Percentiles rank a stretch among this genome's conserved stretches.
phyloP scores from a whole-genome alignment of 1,140 invertebrate genomes.

The Antheraea pernyi region DNA sequence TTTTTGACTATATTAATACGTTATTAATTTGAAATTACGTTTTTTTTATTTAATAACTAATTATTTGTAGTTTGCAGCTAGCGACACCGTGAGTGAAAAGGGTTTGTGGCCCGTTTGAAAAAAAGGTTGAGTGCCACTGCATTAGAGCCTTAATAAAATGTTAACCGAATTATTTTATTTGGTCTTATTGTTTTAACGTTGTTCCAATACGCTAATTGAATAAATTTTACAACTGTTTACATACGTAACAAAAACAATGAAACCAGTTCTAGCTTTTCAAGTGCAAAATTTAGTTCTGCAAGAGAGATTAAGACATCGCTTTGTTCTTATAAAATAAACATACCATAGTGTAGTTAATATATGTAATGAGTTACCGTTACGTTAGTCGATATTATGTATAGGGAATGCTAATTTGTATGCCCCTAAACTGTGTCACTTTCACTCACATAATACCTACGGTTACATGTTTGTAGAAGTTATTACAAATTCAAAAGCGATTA shows the following conservation, averaged over 20 bases:
- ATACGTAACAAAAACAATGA: not conserved
- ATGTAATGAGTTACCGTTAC: slow-evolving; percentile 29
- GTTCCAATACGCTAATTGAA: too few species aligned
- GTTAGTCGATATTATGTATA: slow-evolving; percentile 26
- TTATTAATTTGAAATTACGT: too few species aligned
- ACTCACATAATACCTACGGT: slow-evolving; percentile 9
- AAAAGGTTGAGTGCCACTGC: too few species aligned
- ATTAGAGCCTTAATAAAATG: too few species aligned
- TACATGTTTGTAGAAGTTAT: not conserved
- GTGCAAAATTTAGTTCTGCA: not conserved
- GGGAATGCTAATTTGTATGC: slow-evolving; percentile 30
- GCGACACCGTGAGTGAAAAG: too few species aligned
- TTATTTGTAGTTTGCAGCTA: too few species aligned
- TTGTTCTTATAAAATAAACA: slow-evolving; percentile 5
- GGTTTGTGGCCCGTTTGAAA: too few species aligned
- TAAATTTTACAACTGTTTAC: not conserved
- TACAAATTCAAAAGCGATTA: slow-evolving; percentile 9
- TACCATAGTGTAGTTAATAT: slow-evolving; percentile 14
- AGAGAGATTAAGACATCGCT: not conserved
- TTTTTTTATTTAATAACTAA: too few species aligned
- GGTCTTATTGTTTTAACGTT: too few species aligned
- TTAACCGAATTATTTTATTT: too few species aligned
- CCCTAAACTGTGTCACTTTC: slow-evolving; percentile 24
- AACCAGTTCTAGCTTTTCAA: not conserved
- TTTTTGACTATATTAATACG: too few species aligned